Evolutionary conservation across 2,797 vertebrate species (phyloP).

Genomic region (Cossypha dichroa): DNA sequence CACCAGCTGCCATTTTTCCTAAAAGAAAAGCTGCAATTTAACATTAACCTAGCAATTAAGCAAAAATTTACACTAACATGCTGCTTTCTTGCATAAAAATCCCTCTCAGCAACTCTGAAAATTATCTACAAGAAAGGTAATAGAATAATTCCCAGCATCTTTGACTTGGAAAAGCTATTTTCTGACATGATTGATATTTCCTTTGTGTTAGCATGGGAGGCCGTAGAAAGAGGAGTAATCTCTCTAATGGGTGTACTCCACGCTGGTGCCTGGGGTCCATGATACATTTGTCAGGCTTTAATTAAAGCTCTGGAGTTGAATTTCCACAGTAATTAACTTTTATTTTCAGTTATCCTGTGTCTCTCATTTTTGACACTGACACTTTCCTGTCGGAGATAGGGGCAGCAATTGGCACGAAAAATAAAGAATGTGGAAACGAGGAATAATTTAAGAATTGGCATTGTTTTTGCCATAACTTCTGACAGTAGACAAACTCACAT

Average conservation of each 20-base stretch:
- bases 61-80: slow-evolving; percentile 23
- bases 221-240: slow-evolving; percentile 51
- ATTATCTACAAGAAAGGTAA: slow-evolving; percentile 38
- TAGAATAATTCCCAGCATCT: slow-evolving; percentile 53
- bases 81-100: slow-evolving; percentile 45
- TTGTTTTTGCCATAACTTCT: background rate
- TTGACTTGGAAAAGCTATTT: slow-evolving; percentile 48
- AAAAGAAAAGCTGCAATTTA: slow-evolving; percentile 53
- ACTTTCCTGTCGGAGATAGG: background rate
- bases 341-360: slow-evolving; percentile 41
- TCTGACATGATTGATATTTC: slow-evolving; percentile 50
- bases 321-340: slow-evolving; percentile 69
- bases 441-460: background rate
- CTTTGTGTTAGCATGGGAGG: slow-evolving; percentile 57
- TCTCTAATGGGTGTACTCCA: slow-evolving; percentile 48
- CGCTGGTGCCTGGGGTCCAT: slow-evolving; percentile 18
- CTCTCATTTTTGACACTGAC: slow-evolving; percentile 47
- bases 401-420: background rate
- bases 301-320: slow-evolving; percentile 58
- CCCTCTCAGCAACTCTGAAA: slow-evolving; percentile 20
- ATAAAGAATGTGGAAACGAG: background rate
- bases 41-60: slow-evolving; percentile 61
- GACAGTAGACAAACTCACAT: background rate
- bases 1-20: slow-evolving; percentile 32
- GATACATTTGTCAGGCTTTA: slow-evolving; percentile 65